These are phyloP conservation scores for Eutolmus rufibarbis DNA, from an alignment of 2,888 invertebrate species.

Conservation along the genomic window DNA sequence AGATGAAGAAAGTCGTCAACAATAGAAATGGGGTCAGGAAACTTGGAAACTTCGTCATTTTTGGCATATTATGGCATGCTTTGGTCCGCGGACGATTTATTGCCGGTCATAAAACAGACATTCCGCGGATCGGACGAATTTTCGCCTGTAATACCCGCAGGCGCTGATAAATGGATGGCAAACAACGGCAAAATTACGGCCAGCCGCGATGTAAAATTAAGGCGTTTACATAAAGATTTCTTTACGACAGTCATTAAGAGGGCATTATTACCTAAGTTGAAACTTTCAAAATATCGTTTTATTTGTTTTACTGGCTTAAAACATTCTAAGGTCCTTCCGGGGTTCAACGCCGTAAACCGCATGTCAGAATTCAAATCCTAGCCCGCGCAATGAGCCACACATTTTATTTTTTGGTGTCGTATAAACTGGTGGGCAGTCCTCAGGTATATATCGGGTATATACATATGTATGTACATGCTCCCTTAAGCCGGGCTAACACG, in stretches of 20 bases:
- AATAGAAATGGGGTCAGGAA: conserved; percentile 5
- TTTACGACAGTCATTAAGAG: background rate
- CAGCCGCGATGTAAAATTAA: background rate
- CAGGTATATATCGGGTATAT: too few relatives aligned
- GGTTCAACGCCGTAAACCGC: too few relatives aligned
- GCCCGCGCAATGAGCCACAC: too few relatives aligned
- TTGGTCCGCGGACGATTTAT: background rate
- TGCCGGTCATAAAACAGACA: background rate
- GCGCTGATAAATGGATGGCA: background rate
- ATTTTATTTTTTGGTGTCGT: too few relatives aligned
- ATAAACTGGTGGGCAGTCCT: too few relatives aligned
- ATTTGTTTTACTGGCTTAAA: too few relatives aligned
- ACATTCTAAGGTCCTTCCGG: too few relatives aligned
- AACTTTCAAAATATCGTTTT: too few relatives aligned
- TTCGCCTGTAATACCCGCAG: background rate
- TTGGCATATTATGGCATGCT: conserved; percentile 4
- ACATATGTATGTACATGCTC: too few relatives aligned
- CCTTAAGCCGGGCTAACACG: too few relatives aligned
- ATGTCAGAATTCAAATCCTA: too few relatives aligned
- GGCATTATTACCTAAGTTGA: background rate
- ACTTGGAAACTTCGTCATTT: background rate
- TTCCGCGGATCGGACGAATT: background rate
- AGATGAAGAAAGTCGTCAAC: background rate
- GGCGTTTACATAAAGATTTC: background rate
- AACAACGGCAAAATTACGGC: background rate